Evolutionary conservation across 2,888 invertebrate genomes (phyloP), one percentile per base, ranked within the genome.

Genomic region (Mycogona germanica): DNA sequence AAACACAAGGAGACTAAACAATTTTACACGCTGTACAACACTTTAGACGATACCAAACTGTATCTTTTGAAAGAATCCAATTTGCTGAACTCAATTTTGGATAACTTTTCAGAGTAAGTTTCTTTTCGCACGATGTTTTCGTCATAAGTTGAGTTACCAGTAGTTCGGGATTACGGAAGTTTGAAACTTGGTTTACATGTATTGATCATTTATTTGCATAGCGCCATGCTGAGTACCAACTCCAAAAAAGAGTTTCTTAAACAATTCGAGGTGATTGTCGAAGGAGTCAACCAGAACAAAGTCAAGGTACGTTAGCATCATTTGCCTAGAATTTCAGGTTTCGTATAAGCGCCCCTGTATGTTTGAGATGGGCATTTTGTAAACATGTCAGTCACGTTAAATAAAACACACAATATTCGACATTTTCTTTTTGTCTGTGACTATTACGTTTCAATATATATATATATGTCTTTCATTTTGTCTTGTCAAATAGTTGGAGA

Each of bases 1-100:
- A 95, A 91, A 65, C 93, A 96, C 69, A 84, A 87, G 67, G 95
- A 97, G 76, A 96, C 96, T 0, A 96, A 96, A 70, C 93, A 96
- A 75, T 95, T 91, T 74, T 97, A 87, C 69, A 91, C 89, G 38
- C 76, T 96, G 58, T 93, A 93, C 72, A 97, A 98, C 70, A 92
- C 92, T 2, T 74, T 96, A 51, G 85, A 91, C 68, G 95, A 96
- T 72, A 87, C 88, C n/a, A 86, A 88, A 70, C 75, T 85, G 38
- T 96, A 95, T 69, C 79, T 95, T 65, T 84, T 83, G 59, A 95
- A 93, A 68, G 96, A 97, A 72, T 76, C 93, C 52, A 82, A 83
- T 25, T 70, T 93, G 51, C 72, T 92, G 25, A 89, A 91, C 72
- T 91, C 89, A 0, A 86, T 93, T 62, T 78, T 87, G 62, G 89